These are phyloP conservation scores for Paratrypauchen microcephalus DNA, from an alignment of 2,797 vertebrate genomes.

Conservation along the genomic window DNA sequence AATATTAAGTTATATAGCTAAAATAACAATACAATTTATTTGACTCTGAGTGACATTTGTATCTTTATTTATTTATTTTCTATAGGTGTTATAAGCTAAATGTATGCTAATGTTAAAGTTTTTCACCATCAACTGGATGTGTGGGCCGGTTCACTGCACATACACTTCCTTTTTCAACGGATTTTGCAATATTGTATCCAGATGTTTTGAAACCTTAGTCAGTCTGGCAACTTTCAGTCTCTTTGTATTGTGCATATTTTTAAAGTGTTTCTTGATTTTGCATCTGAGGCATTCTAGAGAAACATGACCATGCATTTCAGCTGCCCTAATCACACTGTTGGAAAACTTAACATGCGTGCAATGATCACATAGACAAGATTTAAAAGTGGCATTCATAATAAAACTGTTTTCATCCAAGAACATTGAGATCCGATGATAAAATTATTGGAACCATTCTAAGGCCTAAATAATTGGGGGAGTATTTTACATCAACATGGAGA, in stretches of 20 bases:
- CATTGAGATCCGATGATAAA: constrained; percentile 5
- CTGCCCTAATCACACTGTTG: constrained; percentile 14
- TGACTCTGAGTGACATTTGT: background rate
- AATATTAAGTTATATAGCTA: background rate
- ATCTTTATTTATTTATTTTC: background rate
- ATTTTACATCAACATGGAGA: background rate
- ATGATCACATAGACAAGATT: background rate
- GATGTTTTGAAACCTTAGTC: constrained; percentile 28
- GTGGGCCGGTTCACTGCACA: constrained; percentile 37
- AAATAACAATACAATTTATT: background rate
- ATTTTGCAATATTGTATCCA: constrained; percentile 36
- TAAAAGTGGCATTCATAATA: background rate
- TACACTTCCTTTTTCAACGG: constrained; percentile 24
- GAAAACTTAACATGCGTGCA: constrained; percentile 29
- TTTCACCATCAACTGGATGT: constrained; percentile 18
- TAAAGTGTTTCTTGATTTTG: constrained; percentile 38
- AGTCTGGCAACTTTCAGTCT: constrained; percentile 1
- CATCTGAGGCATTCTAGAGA: constrained; percentile 12
- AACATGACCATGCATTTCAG: constrained; percentile 23
- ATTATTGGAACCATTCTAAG: background rate
- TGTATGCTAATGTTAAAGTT: background rate
- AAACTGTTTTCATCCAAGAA: constrained; percentile 30
- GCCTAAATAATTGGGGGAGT: constrained; percentile 1
- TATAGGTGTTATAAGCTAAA: background rate
- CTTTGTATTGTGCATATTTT: constrained; percentile 28